Evolutionary conservation across 1,140 invertebrate genomes (phyloP).

Genomic region (Drosophila sechellia): DNA sequence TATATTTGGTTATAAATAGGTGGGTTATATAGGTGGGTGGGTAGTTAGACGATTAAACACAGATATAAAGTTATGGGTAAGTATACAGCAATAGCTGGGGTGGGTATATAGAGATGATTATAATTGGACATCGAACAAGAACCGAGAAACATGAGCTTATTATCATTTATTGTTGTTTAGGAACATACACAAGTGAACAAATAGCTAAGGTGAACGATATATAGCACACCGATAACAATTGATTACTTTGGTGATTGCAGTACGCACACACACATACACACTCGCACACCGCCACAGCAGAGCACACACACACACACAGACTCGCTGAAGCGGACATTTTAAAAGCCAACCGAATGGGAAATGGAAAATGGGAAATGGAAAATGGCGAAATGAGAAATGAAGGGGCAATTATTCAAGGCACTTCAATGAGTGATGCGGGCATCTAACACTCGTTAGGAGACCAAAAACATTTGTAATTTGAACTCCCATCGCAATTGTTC

Average conservation of each 20-base stretch:
- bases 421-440: conserved; percentile 33
- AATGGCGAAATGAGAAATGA: conserved; percentile 50
- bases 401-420: conserved; percentile 58
- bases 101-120: conserved; percentile 38
- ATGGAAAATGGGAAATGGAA: conserved; percentile 16
- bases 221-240: conserved; percentile 67
- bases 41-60: conserved; percentile 53
- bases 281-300: background rate
- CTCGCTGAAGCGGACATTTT: conserved; percentile 5
- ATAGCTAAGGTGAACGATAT: conserved; percentile 64
- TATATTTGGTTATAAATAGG: conserved; percentile 27
- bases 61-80: conserved; percentile 31
- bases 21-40: conserved; percentile 8
- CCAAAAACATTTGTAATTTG: conserved; percentile 33
- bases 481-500: conserved; percentile 20
- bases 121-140: conserved; percentile 63
- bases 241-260: conserved; percentile 72
- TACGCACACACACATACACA: conserved; percentile 18
- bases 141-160: conserved; percentile 56
- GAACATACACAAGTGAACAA: conserved; percentile 60
- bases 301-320: background rate
- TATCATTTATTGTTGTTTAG: conserved; percentile 45
- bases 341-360: conserved; percentile 14
- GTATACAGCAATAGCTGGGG: conserved; percentile 26
- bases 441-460: conserved; percentile 17